phyloP scores from a whole-genome alignment of 2,888 invertebrate species.

The Thereva nobilitata region DNA sequence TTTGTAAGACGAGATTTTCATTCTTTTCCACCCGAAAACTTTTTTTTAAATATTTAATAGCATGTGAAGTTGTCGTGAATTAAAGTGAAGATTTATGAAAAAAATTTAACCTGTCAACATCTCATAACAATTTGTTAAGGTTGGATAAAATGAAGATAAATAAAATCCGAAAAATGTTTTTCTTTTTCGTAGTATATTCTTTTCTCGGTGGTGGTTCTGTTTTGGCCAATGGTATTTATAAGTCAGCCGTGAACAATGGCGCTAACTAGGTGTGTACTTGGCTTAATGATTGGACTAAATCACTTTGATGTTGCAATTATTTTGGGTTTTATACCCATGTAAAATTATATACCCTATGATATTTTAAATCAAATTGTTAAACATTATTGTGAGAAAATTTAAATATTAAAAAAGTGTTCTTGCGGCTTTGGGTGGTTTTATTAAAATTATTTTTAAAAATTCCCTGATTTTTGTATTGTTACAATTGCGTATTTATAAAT shows the following conservation, averaged over 20 bases:
- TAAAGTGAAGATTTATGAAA: slow-evolving; percentile 24
- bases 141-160: slow-evolving; percentile 17
- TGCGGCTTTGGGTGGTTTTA: too few species aligned
- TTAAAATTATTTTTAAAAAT: too few species aligned
- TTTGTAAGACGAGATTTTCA: neutral
- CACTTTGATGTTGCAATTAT: slow-evolving; percentile 13
- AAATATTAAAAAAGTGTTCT: too few species aligned
- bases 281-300: slow-evolving; percentile 17
- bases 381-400: too few species aligned
- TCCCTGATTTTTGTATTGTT: too few species aligned
- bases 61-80: slow-evolving; percentile 8
- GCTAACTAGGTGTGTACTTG: slow-evolving; percentile 18
- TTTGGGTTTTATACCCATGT: too few species aligned
- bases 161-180: slow-evolving; percentile 12
- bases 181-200: slow-evolving; percentile 15
- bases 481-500: too few species aligned
- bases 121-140: slow-evolving; percentile 31
- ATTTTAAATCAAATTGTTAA: too few species aligned
- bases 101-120: slow-evolving; percentile 30
- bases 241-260: slow-evolving; percentile 25
- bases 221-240: too few species aligned
- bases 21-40: neutral
- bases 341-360: too few species aligned
- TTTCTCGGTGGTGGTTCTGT: too few species aligned
- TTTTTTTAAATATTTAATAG: neutral